Conservation (phyloP, 2,113 vertebrate genomes). For the Periophthalmus modestus region DNA sequence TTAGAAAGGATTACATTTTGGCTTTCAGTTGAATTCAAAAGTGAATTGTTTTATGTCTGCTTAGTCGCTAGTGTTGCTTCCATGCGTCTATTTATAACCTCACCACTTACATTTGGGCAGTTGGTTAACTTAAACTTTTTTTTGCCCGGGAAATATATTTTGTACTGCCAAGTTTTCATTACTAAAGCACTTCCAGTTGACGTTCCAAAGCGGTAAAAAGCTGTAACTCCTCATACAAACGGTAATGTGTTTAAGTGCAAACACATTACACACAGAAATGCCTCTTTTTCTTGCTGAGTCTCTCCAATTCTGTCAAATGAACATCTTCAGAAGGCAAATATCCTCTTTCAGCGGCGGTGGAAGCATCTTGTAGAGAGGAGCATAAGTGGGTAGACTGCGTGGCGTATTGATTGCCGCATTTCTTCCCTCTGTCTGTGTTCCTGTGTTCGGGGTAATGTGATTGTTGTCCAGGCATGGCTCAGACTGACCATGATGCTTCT, state of each 20-base stretch:
- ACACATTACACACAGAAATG: slow-evolving; percentile 9
- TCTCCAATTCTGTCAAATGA: slow-evolving; percentile 28
- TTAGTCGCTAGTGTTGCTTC: no score
- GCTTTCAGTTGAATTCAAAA: no score
- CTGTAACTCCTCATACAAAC: slow-evolving; percentile 24
- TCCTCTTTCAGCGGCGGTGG: slow-evolving; percentile 59
- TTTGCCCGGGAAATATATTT: neutral
- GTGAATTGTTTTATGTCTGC: no score
- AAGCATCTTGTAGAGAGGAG: slow-evolving; percentile 61
- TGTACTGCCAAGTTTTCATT: neutral
- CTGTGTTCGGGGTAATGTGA: slow-evolving; percentile 67
- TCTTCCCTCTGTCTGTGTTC: slow-evolving; percentile 64
- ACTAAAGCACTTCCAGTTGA: neutral
- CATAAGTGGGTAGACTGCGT: slow-evolving; percentile 66
- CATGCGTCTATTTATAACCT: neutral
- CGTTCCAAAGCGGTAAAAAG: neutral
- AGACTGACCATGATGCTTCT: slow-evolving; percentile 70
- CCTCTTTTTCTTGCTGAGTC: slow-evolving; percentile 7
- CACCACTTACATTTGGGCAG: neutral
- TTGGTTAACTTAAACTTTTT: neutral
- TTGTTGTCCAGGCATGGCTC: slow-evolving; percentile 66
- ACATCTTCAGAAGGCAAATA: slow-evolving; percentile 45
- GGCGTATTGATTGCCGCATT: slow-evolving; percentile 64
- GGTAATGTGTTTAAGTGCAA: slow-evolving; percentile 21
- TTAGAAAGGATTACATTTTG: no score